Percentiles rank a stretch among this genome's conserved stretches.
phyloP scores from a whole-genome alignment of 2,797 vertebrate species.

The Jordanella pulchra region DNA sequence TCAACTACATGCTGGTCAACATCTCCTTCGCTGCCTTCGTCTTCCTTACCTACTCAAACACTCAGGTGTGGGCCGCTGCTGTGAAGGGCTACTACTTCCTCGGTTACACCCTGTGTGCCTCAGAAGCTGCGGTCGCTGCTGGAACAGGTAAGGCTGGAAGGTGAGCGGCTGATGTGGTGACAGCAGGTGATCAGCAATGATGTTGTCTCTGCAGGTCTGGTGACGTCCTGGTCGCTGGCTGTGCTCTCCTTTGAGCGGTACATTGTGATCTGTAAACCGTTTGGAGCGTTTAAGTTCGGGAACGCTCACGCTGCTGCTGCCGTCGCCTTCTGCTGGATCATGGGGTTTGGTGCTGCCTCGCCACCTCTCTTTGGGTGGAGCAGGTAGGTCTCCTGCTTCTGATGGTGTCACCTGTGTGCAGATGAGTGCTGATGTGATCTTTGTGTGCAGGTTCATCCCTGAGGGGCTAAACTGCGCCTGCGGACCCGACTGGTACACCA shows the following conservation, averaged over 20 bases:
- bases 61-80: conserved; percentile 78
- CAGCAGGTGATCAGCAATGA: not conserved
- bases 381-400: conserved; percentile 27
- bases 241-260: conserved; percentile 84
- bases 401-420: accelerated
- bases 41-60: conserved; percentile 78
- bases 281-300: conserved; percentile 82
- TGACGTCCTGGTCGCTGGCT: conserved; percentile 84
- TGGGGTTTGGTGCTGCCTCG: conserved; percentile 24
- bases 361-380: conserved; percentile 62
- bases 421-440: not conserved
- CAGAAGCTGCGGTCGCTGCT: conserved; percentile 37
- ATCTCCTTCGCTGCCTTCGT: conserved; percentile 80
- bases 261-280: conserved; percentile 86
- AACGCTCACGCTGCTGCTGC: conserved; percentile 70
- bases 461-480: conserved; percentile 86
- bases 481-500: conserved; percentile 87
- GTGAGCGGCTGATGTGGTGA: not conserved
- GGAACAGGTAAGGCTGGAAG: conserved; percentile 25
- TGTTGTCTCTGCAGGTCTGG: conserved; percentile 70
- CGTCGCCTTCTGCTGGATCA: conserved; percentile 43
- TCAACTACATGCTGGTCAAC: conserved; percentile 87
- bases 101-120: conserved; percentile 58
- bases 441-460: conserved; percentile 75
- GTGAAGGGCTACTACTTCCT: conserved; percentile 80